A percentile compares a stretch with the other conserved stretches of the same genome.
Evolutionary conservation across 2,888 invertebrate genomes (phyloP).

Genomic region (Trachelus iudaicus): DNA sequence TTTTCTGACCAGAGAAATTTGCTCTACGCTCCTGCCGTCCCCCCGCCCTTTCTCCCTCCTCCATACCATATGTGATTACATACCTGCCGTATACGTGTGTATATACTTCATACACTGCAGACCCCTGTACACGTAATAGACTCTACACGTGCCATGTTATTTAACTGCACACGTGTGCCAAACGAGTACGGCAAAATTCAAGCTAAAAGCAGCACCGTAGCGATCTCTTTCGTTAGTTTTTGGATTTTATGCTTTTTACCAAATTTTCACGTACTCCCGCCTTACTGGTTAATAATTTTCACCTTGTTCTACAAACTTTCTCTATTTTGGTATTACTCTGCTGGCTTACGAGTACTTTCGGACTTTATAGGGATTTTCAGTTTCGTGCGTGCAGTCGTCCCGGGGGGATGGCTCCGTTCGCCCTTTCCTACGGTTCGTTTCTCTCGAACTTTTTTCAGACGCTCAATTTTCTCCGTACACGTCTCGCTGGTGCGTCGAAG

Average conservation of each 20-base stretch:
- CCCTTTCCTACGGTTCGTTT: background rate
- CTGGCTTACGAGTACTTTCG: background rate
- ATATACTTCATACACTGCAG: background rate
- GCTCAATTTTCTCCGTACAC: background rate
- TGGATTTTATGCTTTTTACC: background rate
- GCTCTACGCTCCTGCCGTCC: background rate
- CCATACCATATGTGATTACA: background rate
- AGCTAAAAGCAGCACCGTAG: background rate
- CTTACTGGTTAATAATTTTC: background rate
- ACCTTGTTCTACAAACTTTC: background rate
- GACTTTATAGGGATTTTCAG: background rate
- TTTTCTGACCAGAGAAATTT: background rate
- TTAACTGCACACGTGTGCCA: conserved; percentile 1
- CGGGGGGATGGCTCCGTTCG: background rate
- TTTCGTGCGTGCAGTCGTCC: background rate
- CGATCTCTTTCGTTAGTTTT: background rate
- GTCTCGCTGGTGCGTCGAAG: background rate
- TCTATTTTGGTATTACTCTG: background rate
- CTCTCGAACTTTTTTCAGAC: background rate
- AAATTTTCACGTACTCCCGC: background rate
- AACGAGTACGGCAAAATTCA: background rate
- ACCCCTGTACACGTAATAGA: background rate
- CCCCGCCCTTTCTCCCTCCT: background rate
- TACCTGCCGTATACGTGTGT: background rate
- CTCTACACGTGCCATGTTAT: background rate